These are phyloP conservation scores for Trididemnum clinides DNA, from an alignment of 23 tunicate genomes.

Conservation along the genomic window DNA sequence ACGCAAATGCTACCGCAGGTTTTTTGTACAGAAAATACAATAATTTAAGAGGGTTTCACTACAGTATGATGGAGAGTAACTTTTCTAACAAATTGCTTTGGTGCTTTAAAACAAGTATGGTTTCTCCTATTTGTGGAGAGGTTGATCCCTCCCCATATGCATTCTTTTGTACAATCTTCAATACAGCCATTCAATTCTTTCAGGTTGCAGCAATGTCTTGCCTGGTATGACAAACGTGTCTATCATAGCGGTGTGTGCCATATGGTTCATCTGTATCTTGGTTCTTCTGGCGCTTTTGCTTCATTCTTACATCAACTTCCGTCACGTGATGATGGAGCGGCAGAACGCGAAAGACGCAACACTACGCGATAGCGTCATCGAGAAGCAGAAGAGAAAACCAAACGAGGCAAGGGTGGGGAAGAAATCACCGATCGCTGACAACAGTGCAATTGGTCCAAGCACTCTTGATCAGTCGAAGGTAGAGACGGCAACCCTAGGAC, in stretches of 20 bases:
- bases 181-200: background rate
- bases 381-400: background rate
- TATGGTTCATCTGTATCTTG: slow-evolving; percentile 2
- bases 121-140: too few relatives aligned
- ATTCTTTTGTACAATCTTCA: too few relatives aligned
- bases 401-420: background rate
- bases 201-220: background rate
- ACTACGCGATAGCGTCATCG: background rate
- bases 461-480: background rate
- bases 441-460: background rate
- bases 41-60: too few relatives aligned
- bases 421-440: background rate
- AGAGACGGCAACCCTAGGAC: background rate
- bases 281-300: background rate
- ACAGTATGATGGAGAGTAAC: too few relatives aligned
- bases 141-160: too few relatives aligned
- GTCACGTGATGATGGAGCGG: background rate
- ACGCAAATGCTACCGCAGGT: too few relatives aligned
- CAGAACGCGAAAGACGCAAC: background rate
- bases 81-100: too few relatives aligned
- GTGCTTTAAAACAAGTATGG: too few relatives aligned
- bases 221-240: slow-evolving; percentile 2
- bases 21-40: too few relatives aligned
- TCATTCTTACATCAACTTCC: background rate
- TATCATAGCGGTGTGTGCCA: background rate